Conservation (phyloP, 2,888 invertebrate genomes). For the Pterobdella sp. region DNA sequence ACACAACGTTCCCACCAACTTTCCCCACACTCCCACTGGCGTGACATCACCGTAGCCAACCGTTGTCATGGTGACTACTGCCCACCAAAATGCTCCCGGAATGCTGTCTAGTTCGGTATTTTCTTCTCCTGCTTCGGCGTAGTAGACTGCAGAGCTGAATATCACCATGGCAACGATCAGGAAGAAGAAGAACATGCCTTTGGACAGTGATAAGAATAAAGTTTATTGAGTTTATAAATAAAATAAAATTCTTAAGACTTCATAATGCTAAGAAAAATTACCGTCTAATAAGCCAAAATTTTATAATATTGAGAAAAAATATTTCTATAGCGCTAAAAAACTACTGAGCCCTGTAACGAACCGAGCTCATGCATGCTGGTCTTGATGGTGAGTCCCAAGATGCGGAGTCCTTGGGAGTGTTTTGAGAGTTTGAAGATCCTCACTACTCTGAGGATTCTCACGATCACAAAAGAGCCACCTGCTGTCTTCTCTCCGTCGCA, state of each 20-base stretch:
- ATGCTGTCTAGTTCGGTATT: slow-evolving; percentile 45
- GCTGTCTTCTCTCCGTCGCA: slow-evolving; percentile 40
- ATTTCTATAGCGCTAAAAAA: not conserved
- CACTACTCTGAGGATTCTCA: slow-evolving; percentile 46
- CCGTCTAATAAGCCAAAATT: not conserved
- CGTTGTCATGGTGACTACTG: slow-evolving; percentile 46
- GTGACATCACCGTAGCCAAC: slow-evolving; percentile 42
- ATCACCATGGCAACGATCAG: slow-evolving; percentile 48
- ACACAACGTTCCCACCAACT: slow-evolving; percentile 40
- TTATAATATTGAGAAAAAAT: no score
- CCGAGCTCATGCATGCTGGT: slow-evolving; percentile 46
- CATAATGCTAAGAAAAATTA: not conserved
- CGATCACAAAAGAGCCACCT: slow-evolving; percentile 41
- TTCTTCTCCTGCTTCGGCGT: slow-evolving; percentile 44
- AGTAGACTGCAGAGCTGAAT: slow-evolving; percentile 47
- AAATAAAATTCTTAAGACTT: no score
- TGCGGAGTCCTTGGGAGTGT: slow-evolving; percentile 48
- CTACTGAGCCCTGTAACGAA: not conserved
- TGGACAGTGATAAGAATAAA: no score
- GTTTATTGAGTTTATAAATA: no score
- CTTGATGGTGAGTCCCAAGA: slow-evolving; percentile 47
- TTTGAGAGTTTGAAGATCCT: slow-evolving; percentile 48
- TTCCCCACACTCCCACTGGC: slow-evolving; percentile 42
- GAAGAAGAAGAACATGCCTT: slow-evolving; percentile 47
- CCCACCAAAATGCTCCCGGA: slow-evolving; percentile 51